Evolutionary conservation across 2,113 vertebrate species (phyloP), one percentile per base, ranked within the genome.

Genomic region (Felis chaus): DNA sequence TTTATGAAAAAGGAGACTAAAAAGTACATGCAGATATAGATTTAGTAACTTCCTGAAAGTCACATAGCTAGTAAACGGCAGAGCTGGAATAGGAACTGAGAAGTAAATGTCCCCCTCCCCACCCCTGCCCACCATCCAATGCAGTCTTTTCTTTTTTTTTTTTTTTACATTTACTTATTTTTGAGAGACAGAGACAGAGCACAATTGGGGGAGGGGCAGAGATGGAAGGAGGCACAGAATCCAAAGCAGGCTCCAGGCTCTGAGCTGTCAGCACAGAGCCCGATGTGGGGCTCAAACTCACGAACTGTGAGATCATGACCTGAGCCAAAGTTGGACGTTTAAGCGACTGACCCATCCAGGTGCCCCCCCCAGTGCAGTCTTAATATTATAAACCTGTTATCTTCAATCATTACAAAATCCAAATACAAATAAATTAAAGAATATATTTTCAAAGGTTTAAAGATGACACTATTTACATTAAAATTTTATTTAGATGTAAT

Each of bases 1-100:
- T 89, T 93, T 88, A 90, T 6, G 61, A 53, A 97, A 91, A 55
- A 95, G 69, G 21, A 94, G 82, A 89, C 76, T 50, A 14, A 92
- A 14, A 92, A 93, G 50, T 23, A 95, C 14, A 89, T 4, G n/a
- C 14, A 95, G 23, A 89, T 39, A 55, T 0, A 91, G 36, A 66
- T 27, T 94, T 39, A 85, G 19, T 63, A 80, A 83, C 14, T 91
- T 95, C 55, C 50, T 14, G 4, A 83, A 61, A 89, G 50, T 31
- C 41, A 57, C 11, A n/a, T 0, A 85, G n/a, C 66, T 78, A 78
- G 7, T 61, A 81, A 93, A 87, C 39, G 5, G 21, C 14, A 89
- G 31, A 89, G 31, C 57, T 31, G 21, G 50, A 63, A 80, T 9
- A 73, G 31, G 10, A 93, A 89, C 0, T 15, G 25, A 91, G 16